phyloP scores from a whole-genome alignment of 2,113 vertebrate species.

The Delphinapterus leucas region DNA sequence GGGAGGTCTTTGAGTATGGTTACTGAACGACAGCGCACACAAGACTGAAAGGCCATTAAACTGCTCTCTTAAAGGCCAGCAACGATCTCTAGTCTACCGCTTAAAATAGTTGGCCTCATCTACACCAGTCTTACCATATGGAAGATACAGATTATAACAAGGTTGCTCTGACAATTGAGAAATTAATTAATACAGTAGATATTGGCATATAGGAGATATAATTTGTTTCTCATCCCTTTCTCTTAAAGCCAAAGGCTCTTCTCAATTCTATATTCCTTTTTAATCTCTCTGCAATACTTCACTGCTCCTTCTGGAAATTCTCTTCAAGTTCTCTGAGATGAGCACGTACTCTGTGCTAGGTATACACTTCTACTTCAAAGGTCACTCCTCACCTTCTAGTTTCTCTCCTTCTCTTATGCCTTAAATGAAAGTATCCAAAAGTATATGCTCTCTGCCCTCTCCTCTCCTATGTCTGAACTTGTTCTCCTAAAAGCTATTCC shows the following conservation, averaged over 20 bases:
- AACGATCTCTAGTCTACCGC: not conserved
- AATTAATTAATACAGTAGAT: not conserved
- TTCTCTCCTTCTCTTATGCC: not conserved
- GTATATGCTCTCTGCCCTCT: not conserved
- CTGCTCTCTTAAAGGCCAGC: not conserved
- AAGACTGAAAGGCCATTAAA: not conserved
- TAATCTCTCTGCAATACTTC: not conserved
- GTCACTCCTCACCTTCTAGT: not conserved
- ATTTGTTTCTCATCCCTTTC: not conserved
- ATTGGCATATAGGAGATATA: not conserved
- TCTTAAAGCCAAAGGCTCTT: not conserved
- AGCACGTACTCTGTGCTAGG: not conserved
- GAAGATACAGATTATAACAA: not conserved
- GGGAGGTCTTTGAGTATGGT: not conserved
- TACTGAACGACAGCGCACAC: not conserved
- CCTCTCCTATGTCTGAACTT: not conserved
- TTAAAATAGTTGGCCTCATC: not conserved
- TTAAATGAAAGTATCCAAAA: conserved; percentile 11
- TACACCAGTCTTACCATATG: not conserved
- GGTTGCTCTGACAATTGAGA: not conserved
- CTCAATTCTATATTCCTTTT: not conserved
- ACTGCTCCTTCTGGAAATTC: not conserved
- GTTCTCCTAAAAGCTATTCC: not conserved
- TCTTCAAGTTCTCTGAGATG: not conserved
- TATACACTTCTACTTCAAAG: not conserved